A percentile compares a stretch with the other conserved stretches of the same genome.
These are phyloP conservation scores for Delichon dasypus DNA, from an alignment of 2,797 vertebrate species.

Conservation along the genomic window DNA sequence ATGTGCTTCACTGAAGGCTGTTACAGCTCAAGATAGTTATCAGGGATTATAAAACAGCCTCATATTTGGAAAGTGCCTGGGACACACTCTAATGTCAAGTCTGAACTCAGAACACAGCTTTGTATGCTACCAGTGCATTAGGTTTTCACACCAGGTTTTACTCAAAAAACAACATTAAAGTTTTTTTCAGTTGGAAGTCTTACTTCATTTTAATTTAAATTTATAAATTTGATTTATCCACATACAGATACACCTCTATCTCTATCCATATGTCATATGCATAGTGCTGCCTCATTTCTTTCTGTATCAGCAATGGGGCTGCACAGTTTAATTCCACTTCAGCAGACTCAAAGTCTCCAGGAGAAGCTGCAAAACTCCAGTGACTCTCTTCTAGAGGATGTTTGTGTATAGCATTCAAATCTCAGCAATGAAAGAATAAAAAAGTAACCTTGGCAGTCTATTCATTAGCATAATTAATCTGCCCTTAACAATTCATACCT, in stretches of 20 bases:
- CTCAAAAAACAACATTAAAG: background rate
- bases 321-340: background rate
- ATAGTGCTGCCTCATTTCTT: background rate
- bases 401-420: background rate
- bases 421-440: background rate
- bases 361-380: background rate
- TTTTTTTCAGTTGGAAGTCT: background rate
- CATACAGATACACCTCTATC: background rate
- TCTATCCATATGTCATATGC: no score
- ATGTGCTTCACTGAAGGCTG: background rate
- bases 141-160: background rate
- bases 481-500: background rate
- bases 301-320: fast-evolving
- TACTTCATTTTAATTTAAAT: background rate
- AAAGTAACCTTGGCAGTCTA: background rate
- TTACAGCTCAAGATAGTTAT: background rate
- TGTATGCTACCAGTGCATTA: background rate
- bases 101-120: background rate
- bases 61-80: background rate
- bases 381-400: background rate
- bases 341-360: background rate
- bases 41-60: background rate
- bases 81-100: fast-evolving
- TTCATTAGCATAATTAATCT: background rate
- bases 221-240: background rate